These are phyloP conservation scores for Cryptops parisi DNA, from an alignment of 2,888 invertebrate genomes.

Conservation along the genomic window DNA sequence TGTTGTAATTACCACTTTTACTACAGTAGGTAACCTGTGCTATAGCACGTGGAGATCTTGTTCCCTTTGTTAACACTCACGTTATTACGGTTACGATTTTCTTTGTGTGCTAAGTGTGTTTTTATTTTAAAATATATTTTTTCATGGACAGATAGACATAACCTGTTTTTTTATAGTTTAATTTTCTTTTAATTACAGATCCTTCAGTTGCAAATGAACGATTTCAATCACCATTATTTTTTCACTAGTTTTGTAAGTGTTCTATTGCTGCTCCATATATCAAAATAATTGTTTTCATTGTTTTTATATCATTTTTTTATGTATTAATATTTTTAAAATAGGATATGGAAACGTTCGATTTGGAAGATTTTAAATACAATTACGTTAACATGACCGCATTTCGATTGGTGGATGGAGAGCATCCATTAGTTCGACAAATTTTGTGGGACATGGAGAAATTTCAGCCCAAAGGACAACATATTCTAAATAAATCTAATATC, in stretches of 20 bases:
- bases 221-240: conserved; percentile 85
- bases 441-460: conserved; percentile 73
- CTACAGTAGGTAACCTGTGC: too few species aligned
- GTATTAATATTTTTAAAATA: conserved; percentile 26
- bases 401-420: conserved; percentile 65
- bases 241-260: conserved; percentile 71
- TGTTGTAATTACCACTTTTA: too few species aligned
- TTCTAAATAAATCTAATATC: conserved; percentile 14
- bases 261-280: too few species aligned
- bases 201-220: conserved; percentile 87
- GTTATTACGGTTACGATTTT: too few species aligned
- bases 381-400: conserved; percentile 91
- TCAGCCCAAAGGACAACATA: conserved; percentile 42
- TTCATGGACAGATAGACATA: too few species aligned
- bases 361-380: conserved; percentile 85
- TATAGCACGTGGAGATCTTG: too few species aligned
- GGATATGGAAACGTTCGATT: conserved; percentile 74
- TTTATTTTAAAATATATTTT: too few species aligned
- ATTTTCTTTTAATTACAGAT: conserved; percentile 50
- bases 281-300: too few species aligned
- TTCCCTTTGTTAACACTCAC: too few species aligned
- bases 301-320: background rate
- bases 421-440: conserved; percentile 55
- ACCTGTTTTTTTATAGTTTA: too few species aligned
- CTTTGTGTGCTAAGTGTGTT: too few species aligned